Conservation (phyloP, 2,113 vertebrate species). For the Pteropus alecto region DNA sequence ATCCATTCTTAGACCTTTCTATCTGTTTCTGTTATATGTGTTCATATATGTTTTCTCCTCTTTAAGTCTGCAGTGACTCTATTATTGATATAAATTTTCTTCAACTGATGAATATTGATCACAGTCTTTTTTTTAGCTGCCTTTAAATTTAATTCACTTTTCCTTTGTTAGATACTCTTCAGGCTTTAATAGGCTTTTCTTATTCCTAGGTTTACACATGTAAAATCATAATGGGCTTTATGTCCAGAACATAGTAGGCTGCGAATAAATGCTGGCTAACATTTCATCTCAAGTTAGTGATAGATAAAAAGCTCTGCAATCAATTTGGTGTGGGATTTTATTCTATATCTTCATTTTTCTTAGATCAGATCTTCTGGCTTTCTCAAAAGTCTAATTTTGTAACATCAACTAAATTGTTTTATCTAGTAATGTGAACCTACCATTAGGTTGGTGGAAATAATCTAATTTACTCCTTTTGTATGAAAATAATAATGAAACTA, state of each 20-base stretch:
- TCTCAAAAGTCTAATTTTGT: background rate
- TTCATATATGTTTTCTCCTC: background rate
- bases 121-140: background rate
- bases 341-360: background rate
- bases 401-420: background rate
- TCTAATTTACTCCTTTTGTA: background rate
- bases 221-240: background rate
- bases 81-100: background rate
- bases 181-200: background rate
- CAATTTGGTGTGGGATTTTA: background rate
- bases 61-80: background rate
- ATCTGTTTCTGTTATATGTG: background rate
- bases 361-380: background rate
- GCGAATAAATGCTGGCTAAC: background rate
- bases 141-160: background rate
- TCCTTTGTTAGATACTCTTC: background rate
- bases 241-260: background rate
- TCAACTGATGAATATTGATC: background rate
- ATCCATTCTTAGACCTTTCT: background rate
- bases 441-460: background rate
- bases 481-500: constrained; percentile 14
- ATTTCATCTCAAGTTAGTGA: background rate
- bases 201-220: background rate
- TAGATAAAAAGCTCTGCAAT: background rate
- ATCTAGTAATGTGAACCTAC: background rate